Evolutionary conservation across 2,113 vertebrate species (phyloP).

Genomic region (Cyanoderma ruficeps): DNA sequence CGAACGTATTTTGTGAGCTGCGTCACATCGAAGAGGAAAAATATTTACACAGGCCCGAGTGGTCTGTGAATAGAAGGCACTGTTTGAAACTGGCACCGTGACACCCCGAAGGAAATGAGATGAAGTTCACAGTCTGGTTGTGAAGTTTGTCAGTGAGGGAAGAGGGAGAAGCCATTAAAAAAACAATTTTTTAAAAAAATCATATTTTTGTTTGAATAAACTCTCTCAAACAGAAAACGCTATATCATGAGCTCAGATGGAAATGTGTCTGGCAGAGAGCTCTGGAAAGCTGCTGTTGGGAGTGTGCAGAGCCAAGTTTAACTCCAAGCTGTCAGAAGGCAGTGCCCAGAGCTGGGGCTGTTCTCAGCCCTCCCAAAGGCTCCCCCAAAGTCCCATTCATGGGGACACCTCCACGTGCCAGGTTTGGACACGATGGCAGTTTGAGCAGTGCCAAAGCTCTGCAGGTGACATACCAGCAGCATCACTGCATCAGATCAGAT

Average conservation of each 20-base stretch:
- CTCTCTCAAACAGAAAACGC: conserved; percentile 22
- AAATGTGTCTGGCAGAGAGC: conserved; percentile 36
- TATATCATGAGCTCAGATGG: conserved; percentile 42
- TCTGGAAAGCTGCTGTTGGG: conserved; percentile 39
- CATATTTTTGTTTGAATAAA: neutral
- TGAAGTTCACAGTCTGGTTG: conserved; percentile 59
- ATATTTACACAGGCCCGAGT: conserved; percentile 3
- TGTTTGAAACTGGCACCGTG: conserved; percentile 52
- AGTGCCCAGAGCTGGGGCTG: neutral
- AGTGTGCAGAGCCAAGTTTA: conserved; percentile 10
- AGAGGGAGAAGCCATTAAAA: neutral
- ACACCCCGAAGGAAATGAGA: conserved; percentile 50
- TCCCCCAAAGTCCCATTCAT: neutral
- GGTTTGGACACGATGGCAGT: neutral
- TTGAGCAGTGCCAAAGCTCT: neutral
- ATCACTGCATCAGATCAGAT: neutral
- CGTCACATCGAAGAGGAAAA: neutral
- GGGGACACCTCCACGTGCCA: accelerated
- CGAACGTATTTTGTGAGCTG: neutral
- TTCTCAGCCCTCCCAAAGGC: neutral
- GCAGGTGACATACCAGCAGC: neutral
- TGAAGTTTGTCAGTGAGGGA: conserved; percentile 52
- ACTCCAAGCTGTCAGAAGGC: neutral
- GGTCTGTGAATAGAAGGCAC: conserved; percentile 40
- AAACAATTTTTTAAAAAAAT: neutral